Base-by-base conservation (phyloP, 1,140 invertebrate genomes). In the Hypothenemus hampei region DNA sequence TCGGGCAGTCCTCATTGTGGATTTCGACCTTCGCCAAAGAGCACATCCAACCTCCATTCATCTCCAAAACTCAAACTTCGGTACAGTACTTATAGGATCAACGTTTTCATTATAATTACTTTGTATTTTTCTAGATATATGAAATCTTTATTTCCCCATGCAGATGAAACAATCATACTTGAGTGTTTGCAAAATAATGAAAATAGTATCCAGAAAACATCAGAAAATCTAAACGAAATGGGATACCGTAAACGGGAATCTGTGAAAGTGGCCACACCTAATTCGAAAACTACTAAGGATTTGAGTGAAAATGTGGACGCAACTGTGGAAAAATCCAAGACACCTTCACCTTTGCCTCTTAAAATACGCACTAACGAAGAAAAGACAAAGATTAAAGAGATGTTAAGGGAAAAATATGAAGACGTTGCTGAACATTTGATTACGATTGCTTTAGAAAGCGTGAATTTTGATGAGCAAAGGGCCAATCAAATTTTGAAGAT, bases 1-100 rank as follows among this genome's bases (percentile, higher is more conserved):
- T 65, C 72, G 63, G 67, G 71, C 59, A 70, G 72, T 59, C 65
- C 69, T 52, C 61, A 64, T 55, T 62, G 60, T 35, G 52, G 68
- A 64, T 61, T 74, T 37, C 78, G 77, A 19, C 77, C 78, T 13
- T 62, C 61, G 44, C 71, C 69, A 60, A 72, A 77, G 20, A 77
- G 73, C 51, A 76, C 77, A 20, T 71, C 77, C 11, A 76, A 77
- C 62, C 82, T 86, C 59, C 88, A 89, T 67, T 82, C 85, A 65
- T 91, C 89, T 59, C 89, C 89, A 58, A 92, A 92, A 77, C 89
- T 93, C 83, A 93, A 93, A 79, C 77, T 93, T 68, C 91, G 89
- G 88, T 91, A n/a, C n/a, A 15, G 16, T 1, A 16, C 35, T 37
- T 31, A 11, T 3, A 39, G 18, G 10, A 3, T 19, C 36, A 16